Percentiles rank a stretch among this genome's conserved stretches.
Evolutionary conservation across 2,888 invertebrate species (phyloP).

Genomic region (Fabriciana adippe): DNA sequence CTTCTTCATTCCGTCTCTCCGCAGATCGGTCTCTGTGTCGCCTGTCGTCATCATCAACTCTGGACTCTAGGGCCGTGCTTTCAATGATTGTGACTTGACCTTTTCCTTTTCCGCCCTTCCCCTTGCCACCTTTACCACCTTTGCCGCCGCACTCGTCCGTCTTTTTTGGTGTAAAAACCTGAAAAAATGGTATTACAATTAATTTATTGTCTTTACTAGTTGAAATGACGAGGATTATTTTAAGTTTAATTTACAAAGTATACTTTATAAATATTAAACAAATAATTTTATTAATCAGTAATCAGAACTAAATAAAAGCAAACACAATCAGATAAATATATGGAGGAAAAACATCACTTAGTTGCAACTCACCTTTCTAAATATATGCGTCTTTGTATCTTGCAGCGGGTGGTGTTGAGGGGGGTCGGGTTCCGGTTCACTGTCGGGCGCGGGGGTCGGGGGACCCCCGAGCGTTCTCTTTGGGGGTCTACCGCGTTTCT

Average conservation of each 20-base stretch:
- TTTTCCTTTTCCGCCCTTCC: constrained; percentile 87
- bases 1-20: constrained; percentile 65
- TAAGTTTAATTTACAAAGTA: too few relatives aligned
- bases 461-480: constrained; percentile 50
- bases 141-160: constrained; percentile 84
- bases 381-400: constrained; percentile 72
- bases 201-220: background rate
- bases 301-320: background rate
- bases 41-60: constrained; percentile 70
- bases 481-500: constrained; percentile 70
- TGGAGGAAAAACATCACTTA: too few relatives aligned
- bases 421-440: constrained; percentile 46
- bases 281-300: too few relatives aligned
- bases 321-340: background rate
- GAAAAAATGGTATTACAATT: constrained; percentile 35
- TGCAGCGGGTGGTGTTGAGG: constrained; percentile 52
- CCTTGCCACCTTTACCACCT: constrained; percentile 88
- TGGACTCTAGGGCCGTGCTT: constrained; percentile 65
- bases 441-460: constrained; percentile 48
- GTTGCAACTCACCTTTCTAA: constrained; percentile 60
- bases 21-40: constrained; percentile 63
- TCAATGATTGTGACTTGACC: constrained; percentile 89
- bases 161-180: constrained; percentile 81
- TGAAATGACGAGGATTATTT: background rate
- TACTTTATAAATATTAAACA: too few relatives aligned